These are phyloP conservation scores for Rhinella marina DNA, from an alignment of 2,797 vertebrate species.

Conservation along the genomic window DNA sequence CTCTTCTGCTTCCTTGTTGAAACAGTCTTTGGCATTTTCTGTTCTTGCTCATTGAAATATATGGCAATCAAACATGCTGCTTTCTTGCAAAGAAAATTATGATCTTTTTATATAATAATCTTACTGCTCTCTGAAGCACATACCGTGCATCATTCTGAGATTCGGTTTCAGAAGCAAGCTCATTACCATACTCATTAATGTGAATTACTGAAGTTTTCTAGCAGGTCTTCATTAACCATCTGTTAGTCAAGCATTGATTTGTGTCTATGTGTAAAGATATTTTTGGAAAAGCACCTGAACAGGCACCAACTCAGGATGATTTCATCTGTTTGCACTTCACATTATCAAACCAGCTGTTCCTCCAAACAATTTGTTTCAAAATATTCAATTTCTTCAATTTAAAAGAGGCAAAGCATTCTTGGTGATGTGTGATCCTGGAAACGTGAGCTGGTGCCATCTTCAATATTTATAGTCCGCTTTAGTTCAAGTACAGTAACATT, in stretches of 20 bases:
- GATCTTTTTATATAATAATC: constrained; percentile 68
- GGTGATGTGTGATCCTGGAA: neutral
- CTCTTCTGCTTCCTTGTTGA: neutral
- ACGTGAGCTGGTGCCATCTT: neutral
- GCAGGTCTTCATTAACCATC: constrained; percentile 78
- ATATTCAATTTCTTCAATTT: constrained; percentile 62
- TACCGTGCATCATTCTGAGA: constrained; percentile 66
- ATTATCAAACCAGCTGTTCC: constrained; percentile 62
- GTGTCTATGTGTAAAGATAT: constrained; percentile 71
- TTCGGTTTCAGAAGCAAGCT: constrained; percentile 73
- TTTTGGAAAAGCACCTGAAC: constrained; percentile 75
- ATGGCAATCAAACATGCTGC: constrained; percentile 50
- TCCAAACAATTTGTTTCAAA: constrained; percentile 63
- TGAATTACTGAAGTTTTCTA: constrained; percentile 76
- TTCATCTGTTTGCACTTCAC: constrained; percentile 69
- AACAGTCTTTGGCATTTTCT: constrained; percentile 1
- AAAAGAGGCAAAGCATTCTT: neutral
- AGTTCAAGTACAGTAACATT: neutral
- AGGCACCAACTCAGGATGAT: constrained; percentile 65
- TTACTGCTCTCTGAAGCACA: constrained; percentile 74
- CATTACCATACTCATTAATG: constrained; percentile 77
- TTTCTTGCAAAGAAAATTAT: constrained; percentile 47
- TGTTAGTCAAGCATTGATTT: constrained; percentile 77
- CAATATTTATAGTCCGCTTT: neutral
- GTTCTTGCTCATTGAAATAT: constrained; percentile 57